A percentile compares a stretch with the other conserved stretches of the same genome.
phyloP scores from a whole-genome alignment of 2,888 invertebrate species.

The Neoaliturus tenellus region DNA sequence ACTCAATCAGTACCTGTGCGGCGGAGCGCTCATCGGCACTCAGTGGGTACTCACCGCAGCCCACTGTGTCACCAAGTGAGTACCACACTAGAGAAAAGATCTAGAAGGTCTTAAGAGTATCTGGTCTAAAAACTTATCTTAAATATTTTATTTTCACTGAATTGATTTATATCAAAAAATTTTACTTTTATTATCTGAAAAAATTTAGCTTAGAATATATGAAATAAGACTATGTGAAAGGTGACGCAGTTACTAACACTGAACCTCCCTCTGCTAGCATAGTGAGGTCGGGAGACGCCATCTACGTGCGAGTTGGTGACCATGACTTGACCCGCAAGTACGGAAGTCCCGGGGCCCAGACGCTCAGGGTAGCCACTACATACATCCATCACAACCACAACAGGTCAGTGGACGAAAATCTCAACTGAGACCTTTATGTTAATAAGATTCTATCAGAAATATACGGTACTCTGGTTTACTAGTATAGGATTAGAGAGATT shows the following conservation, averaged over 20 bases:
- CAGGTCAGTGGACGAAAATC: too few species aligned
- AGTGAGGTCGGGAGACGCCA: conserved; percentile 95
- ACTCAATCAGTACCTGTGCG: conserved; percentile 94
- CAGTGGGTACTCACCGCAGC: conserved; percentile 97
- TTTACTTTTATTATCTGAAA: too few species aligned
- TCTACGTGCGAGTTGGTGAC: conserved; percentile 95
- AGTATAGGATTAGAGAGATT: too few species aligned
- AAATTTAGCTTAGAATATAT: too few species aligned
- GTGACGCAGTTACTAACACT: too few species aligned
- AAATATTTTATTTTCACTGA: too few species aligned
- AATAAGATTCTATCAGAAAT: too few species aligned
- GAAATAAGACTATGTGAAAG: too few species aligned
- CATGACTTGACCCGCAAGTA: conserved; percentile 94
- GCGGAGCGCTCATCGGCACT: conserved; percentile 94
- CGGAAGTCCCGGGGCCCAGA: conserved; percentile 94
- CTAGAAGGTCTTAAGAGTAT: too few species aligned
- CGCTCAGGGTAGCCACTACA: conserved; percentile 92
- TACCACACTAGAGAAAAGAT: conserved; percentile 61
- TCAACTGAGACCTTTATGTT: too few species aligned
- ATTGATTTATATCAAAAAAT: background rate
- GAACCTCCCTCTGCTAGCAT: conserved; percentile 77
- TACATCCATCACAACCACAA: conserved; percentile 98
- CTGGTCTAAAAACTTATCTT: too few species aligned
- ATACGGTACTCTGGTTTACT: too few species aligned
- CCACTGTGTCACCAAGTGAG: conserved; percentile 95